Base-by-base conservation (phyloP, 1,140 invertebrate species). In the Eurosta solidaginis region DNA sequence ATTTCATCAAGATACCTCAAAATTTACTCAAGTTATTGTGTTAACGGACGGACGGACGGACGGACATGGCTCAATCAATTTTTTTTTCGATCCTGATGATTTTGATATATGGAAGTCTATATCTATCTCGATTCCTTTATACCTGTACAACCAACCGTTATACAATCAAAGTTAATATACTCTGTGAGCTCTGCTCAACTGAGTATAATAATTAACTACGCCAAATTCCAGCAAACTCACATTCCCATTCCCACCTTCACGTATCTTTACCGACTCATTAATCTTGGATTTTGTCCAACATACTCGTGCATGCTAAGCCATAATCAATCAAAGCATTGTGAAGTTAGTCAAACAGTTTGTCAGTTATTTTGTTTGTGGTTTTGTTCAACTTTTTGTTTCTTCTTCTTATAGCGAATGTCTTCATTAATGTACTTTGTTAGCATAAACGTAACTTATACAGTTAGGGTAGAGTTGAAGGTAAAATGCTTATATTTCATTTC, bases 401-500 rank as follows among this genome's bases (percentile, higher is more conserved):
- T 9, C 22, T 68, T 20, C 59, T 42, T 29, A 29, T 9, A 10
- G 10, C 33, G 22, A 68, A 40, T 68, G 22, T 40, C 59, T 68
- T 68, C 59, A 68, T 68, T 68, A 68, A 68, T 42, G 59, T 68
- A n/a, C n/a, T n/a, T n/a, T n/a, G n/a, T n/a, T n/a, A 40, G 33
- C 59, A 20, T 40, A 68, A 68, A 68, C 36, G 33, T 68, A 68
- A 68, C 59, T 40, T 40, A 68, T 68, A 17, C 36, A 68, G 59
- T 40, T 33, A 33, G 59, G 22, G 29, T 40, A 17, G 17, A 40
- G 59, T 20, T 68, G 27, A 68, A n/a, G n/a, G n/a, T n/a, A n/a
- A n/a, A n/a, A n/a, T n/a, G 59, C 59, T 68, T 68, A 68, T 68
- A 40, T 68, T 68, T 68, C 59, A 68, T 68, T 68, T 68, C 59